Evolutionary conservation across 2,888 invertebrate genomes (phyloP).

Genomic region (Drosophila putrida): DNA sequence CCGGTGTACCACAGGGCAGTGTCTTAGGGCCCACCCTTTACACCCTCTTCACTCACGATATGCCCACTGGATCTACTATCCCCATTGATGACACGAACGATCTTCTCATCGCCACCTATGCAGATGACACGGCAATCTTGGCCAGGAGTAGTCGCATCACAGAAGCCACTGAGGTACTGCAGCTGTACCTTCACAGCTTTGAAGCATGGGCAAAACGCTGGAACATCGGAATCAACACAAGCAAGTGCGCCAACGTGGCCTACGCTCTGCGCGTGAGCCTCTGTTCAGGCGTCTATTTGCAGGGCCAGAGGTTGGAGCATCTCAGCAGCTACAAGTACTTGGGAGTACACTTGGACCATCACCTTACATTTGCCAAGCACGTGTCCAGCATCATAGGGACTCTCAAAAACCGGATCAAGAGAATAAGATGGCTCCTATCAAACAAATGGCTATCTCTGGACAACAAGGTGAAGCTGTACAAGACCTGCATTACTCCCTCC

Average conservation of each 20-base stretch:
- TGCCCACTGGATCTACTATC: conserved; percentile 1
- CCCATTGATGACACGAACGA: not conserved
- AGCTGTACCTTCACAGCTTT: not conserved
- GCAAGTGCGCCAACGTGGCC: conserved; percentile 1
- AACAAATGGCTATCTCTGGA: no score
- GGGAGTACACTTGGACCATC: no score
- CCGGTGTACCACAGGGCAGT: not conserved
- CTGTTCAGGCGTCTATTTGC: no score
- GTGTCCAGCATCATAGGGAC: no score
- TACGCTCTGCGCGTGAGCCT: conserved; percentile 2
- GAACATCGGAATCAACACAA: not conserved
- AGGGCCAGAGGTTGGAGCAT: no score
- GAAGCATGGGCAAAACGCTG: conserved; percentile 1
- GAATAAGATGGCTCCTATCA: no score
- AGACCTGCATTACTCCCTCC: no score
- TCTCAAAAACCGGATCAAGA: no score
- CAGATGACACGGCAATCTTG: not conserved
- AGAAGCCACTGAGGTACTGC: not conserved
- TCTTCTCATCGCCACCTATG: no score
- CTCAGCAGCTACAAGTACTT: no score
- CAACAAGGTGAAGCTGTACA: no score
- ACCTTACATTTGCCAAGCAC: no score
- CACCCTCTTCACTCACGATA: not conserved
- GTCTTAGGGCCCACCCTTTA: not conserved
- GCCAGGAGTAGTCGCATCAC: not conserved